Percentiles rank a stretch among this genome's conserved stretches.
Conservation (phyloP, 2,113 vertebrate genomes). For the Antigone vipio region DNA sequence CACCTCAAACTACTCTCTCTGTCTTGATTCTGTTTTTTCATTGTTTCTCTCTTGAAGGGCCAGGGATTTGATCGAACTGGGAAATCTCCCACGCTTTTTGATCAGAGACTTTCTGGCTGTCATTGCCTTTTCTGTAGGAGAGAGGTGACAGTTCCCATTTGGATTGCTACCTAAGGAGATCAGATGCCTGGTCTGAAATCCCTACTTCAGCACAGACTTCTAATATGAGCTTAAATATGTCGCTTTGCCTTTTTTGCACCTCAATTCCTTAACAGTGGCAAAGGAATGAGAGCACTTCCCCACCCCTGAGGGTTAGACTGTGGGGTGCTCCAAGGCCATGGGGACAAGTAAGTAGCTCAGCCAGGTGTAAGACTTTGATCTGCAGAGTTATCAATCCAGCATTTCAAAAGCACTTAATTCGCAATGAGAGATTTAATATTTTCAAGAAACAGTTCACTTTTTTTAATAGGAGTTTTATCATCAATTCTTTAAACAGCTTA, state of each 20-base stretch:
- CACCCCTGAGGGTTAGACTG: neutral
- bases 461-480: conserved; percentile 27
- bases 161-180: conserved; percentile 26
- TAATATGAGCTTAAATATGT: conserved; percentile 5
- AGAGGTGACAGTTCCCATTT: conserved; percentile 16
- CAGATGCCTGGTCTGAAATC: conserved; percentile 24
- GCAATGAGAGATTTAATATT: conserved; percentile 3
- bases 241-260: conserved; percentile 1
- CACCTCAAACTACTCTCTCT: neutral
- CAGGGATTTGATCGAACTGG: neutral
- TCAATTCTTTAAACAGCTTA: conserved; percentile 30
- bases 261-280: neutral
- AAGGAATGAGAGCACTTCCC: neutral
- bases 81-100: neutral
- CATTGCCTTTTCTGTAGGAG: neutral
- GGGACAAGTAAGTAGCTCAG: conserved; percentile 18
- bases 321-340: conserved; percentile 11
- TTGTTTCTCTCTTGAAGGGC: neutral
- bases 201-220: conserved; percentile 15
- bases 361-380: conserved; percentile 39
- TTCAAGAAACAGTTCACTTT: neutral
- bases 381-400: conserved; percentile 21
- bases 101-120: neutral
- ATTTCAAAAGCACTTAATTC: conserved; percentile 28
- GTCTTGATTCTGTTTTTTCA: neutral